phyloP scores from a whole-genome alignment of 2,888 invertebrate genomes.

The Alloplasta piceator region DNA sequence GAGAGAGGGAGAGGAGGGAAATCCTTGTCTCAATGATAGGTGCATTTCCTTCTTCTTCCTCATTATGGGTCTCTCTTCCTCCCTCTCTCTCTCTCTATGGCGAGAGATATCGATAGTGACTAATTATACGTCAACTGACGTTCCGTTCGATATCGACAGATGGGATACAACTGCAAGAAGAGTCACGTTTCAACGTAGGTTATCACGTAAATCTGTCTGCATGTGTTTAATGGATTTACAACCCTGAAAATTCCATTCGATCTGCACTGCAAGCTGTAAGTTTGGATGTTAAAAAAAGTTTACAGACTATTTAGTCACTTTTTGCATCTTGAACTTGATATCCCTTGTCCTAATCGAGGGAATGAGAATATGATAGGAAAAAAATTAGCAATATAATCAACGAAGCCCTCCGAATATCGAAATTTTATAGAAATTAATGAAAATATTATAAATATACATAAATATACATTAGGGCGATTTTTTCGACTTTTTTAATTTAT shows the following conservation, averaged over 20 bases:
- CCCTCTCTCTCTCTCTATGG: background rate
- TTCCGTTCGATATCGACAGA: slow-evolving; percentile 15
- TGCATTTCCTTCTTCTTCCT: too few relatives aligned
- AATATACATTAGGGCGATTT: too few relatives aligned
- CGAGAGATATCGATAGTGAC: slow-evolving; percentile 46
- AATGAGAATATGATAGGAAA: too few relatives aligned
- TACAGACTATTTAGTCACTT: too few relatives aligned
- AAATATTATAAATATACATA: background rate
- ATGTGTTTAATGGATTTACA: background rate
- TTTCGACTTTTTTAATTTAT: too few relatives aligned
- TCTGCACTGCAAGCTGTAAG: background rate
- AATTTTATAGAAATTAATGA: background rate
- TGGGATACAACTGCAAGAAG: slow-evolving; percentile 7
- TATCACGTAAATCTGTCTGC: slow-evolving; percentile 2
- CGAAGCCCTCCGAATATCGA: too few relatives aligned
- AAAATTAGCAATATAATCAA: too few relatives aligned
- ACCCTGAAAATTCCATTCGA: background rate
- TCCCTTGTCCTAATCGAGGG: too few relatives aligned
- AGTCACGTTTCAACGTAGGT: slow-evolving; percentile 19
- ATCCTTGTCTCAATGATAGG: too few relatives aligned
- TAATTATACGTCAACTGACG: slow-evolving; percentile 36
- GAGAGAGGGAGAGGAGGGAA: background rate
- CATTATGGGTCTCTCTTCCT: too few relatives aligned
- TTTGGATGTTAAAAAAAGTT: too few relatives aligned
- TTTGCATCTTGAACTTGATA: too few relatives aligned